Evolutionary conservation across 2,888 invertebrate species (phyloP).

Genomic region (Halocaridina rubra): DNA sequence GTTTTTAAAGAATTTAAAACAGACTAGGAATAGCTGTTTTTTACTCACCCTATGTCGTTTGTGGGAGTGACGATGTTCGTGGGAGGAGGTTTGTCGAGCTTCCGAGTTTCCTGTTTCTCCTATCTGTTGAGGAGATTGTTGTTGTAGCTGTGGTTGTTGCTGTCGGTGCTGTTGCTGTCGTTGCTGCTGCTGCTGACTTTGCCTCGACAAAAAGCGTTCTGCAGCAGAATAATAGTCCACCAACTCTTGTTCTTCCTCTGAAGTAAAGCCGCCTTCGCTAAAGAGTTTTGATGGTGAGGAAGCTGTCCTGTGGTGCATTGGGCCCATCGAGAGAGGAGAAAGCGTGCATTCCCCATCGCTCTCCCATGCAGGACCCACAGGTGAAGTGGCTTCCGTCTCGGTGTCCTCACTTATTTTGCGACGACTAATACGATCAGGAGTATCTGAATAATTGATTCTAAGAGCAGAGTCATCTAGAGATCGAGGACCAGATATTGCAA

Average conservation of each 20-base stretch:
- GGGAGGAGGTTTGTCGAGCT: slow-evolving; percentile 11
- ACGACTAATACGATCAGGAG: slow-evolving; percentile 12
- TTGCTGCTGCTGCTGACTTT: slow-evolving; percentile 28
- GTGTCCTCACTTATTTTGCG: slow-evolving; percentile 32
- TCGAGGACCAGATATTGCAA: slow-evolving; percentile 46
- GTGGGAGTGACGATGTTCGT: slow-evolving; percentile 52
- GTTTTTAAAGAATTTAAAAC: background rate
- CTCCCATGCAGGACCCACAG: slow-evolving; percentile 50
- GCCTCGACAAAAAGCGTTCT: background rate
- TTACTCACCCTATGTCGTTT: slow-evolving; percentile 53
- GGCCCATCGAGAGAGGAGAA: slow-evolving; percentile 42
- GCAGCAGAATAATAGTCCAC: slow-evolving; percentile 26
- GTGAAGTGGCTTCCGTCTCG: slow-evolving; percentile 27
- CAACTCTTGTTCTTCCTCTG: slow-evolving; percentile 46
- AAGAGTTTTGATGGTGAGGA: slow-evolving; percentile 84
- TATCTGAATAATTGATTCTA: slow-evolving; percentile 37
- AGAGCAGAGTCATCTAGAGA: slow-evolving; percentile 60
- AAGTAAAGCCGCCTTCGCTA: slow-evolving; percentile 59
- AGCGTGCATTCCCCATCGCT: slow-evolving; percentile 53
- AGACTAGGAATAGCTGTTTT: background rate
- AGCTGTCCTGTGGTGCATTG: slow-evolving; percentile 78
- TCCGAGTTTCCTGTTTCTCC: background rate
- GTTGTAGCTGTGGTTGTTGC: slow-evolving; percentile 15
- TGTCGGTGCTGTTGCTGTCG: slow-evolving; percentile 12
- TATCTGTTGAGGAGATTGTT: background rate